phyloP scores from a whole-genome alignment of 2,888 invertebrate genomes.

The Glyphotaelius pellucidus region DNA sequence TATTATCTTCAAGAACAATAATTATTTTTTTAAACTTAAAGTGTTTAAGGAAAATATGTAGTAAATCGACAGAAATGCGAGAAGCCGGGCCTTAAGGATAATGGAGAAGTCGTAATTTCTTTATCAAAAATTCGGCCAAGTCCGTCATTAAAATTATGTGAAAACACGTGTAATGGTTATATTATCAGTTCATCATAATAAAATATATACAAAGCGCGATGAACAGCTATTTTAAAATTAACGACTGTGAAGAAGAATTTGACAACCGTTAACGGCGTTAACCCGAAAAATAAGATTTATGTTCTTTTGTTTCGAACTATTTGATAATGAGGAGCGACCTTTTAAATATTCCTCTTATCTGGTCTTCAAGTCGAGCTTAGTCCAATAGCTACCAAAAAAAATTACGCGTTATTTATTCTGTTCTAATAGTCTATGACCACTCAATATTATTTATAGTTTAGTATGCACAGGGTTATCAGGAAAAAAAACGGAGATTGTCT shows the following conservation, averaged over 20 bases:
- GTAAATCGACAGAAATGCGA: no score
- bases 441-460: not conserved
- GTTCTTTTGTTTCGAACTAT: not conserved
- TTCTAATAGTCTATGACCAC: not conserved
- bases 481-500: not conserved
- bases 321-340: not conserved
- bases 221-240: not conserved
- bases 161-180: not conserved
- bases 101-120: no score
- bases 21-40: no score
- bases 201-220: not conserved
- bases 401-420: not conserved
- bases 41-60: no score
- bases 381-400: not conserved
- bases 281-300: not conserved
- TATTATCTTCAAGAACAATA: no score
- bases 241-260: not conserved
- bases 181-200: not conserved
- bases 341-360: not conserved
- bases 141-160: not conserved
- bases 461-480: not conserved
- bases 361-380: not conserved
- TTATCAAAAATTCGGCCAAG: not conserved
- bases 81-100: no score
- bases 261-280: not conserved